phyloP scores from a whole-genome alignment of 2,888 invertebrate genomes.

The Chymomyza caudatula region DNA sequence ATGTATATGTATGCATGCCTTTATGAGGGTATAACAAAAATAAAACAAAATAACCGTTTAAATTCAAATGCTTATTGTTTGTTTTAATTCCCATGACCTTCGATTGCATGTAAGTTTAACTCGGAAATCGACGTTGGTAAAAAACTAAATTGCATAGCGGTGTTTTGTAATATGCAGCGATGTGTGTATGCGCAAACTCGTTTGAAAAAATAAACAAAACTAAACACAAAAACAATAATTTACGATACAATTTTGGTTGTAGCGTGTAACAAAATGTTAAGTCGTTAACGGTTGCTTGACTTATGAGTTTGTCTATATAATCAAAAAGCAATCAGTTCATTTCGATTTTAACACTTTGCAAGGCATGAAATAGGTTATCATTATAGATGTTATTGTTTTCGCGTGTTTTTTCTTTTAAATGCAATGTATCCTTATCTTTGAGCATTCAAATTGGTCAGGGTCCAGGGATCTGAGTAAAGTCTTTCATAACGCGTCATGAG shows the following conservation, averaged over 20 bases:
- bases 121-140: slow-evolving; percentile 39
- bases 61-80: slow-evolving; percentile 21
- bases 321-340: neutral
- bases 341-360: neutral
- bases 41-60: slow-evolving; percentile 28
- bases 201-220: neutral
- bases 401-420: neutral
- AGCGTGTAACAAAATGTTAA: neutral
- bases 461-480: neutral
- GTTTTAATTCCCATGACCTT: slow-evolving; percentile 49
- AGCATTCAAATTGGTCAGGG: neutral
- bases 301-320: neutral
- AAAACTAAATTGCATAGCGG: slow-evolving; percentile 2
- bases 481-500: neutral
- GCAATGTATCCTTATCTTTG: neutral
- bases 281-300: neutral
- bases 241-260: neutral
- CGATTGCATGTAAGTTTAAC: slow-evolving; percentile 29
- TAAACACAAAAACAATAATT: neutral
- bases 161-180: slow-evolving; percentile 25
- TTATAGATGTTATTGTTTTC: neutral
- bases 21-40: neutral
- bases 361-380: neutral
- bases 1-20: too few relatives aligned
- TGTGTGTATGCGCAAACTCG: neutral